Conservation (phyloP, 2,797 vertebrate species). For the Heliangelus exortis region DNA sequence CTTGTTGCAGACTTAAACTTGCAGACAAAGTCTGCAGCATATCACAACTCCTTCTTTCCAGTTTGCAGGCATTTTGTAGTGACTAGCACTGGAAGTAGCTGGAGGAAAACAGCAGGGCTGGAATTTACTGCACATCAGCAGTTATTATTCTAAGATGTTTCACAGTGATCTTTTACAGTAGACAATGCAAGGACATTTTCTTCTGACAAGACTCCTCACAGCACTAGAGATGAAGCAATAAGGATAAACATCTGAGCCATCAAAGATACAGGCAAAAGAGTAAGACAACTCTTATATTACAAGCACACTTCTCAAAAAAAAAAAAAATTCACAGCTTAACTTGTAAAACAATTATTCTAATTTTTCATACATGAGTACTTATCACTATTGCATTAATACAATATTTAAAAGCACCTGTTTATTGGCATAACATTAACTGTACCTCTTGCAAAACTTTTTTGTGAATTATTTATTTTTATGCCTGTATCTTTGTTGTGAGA, state of each 20-base stretch:
- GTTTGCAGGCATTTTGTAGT: background rate
- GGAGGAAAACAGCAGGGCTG: background rate
- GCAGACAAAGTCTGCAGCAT: background rate
- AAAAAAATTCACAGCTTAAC: background rate
- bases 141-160: background rate
- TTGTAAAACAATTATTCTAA: background rate
- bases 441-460: background rate
- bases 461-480: background rate
- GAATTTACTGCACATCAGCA: background rate
- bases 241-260: background rate
- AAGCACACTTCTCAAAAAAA: background rate
- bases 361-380: background rate
- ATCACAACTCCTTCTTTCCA: background rate
- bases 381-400: background rate
- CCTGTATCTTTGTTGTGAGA: background rate
- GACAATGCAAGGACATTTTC: background rate
- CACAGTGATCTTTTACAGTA: background rate
- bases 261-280: background rate
- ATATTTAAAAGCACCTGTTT: background rate
- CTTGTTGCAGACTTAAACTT: background rate
- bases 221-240: background rate
- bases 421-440: background rate
- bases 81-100: background rate
- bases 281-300: background rate
- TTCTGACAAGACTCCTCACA: background rate